Percentiles rank a stretch among this genome's conserved stretches.
phyloP scores from a whole-genome alignment of 2,113 vertebrate species.

The Gambusia holbrooki region DNA sequence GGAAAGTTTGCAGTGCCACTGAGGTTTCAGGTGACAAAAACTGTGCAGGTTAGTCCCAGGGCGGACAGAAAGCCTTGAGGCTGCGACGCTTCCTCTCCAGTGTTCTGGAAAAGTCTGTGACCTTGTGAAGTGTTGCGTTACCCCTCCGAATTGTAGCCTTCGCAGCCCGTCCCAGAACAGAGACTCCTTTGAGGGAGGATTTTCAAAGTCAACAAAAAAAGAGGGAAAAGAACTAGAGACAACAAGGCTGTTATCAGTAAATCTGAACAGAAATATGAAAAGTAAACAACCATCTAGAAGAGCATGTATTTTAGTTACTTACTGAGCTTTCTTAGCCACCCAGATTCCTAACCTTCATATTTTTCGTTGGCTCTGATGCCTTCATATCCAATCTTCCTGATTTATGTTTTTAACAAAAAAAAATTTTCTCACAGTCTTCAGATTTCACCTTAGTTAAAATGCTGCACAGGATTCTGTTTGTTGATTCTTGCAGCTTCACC shows the following conservation, averaged over 20 bases:
- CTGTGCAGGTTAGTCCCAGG: slow-evolving; percentile 51
- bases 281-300: background rate
- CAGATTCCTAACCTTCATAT: slow-evolving; percentile 16
- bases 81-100: slow-evolving; percentile 52
- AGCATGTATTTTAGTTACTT: background rate
- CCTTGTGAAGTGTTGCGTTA: slow-evolving; percentile 69
- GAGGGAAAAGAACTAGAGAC: slow-evolving; percentile 8
- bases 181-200: slow-evolving; percentile 63
- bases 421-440: slow-evolving; percentile 34
- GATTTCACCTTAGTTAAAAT: slow-evolving; percentile 27
- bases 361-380: slow-evolving; percentile 19
- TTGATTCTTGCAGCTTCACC: slow-evolving; percentile 13
- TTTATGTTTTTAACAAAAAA: slow-evolving; percentile 24
- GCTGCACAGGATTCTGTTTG: slow-evolving; percentile 15
- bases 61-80: slow-evolving; percentile 54
- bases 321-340: background rate
- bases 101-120: slow-evolving; percentile 66
- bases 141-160: slow-evolving; percentile 56
- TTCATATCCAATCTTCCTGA: slow-evolving; percentile 29
- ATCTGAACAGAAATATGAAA: slow-evolving; percentile 16
- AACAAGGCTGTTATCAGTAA: slow-evolving; percentile 6
- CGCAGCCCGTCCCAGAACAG: slow-evolving; percentile 54
- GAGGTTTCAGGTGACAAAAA: slow-evolving; percentile 64
- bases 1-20: slow-evolving; percentile 11
- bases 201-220: slow-evolving; percentile 9